phyloP scores from a whole-genome alignment of 2,113 vertebrate genomes.

The Pygoscelis antarcticus region DNA sequence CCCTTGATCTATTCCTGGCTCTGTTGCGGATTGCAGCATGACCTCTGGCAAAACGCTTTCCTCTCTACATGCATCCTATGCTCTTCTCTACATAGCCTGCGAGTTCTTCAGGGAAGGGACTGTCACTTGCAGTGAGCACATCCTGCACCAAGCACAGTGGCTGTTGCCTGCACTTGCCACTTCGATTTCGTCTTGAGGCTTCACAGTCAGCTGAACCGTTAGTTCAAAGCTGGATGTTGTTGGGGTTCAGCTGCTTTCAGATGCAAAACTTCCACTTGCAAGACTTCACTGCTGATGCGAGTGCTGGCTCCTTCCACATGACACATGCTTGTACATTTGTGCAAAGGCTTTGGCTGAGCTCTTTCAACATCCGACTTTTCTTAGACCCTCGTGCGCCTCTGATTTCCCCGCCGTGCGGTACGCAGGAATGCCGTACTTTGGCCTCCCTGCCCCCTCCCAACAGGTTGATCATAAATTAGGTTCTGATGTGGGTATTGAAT shows the following conservation, averaged over 20 bases:
- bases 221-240: background rate
- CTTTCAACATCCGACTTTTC: background rate
- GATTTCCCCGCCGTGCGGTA: background rate
- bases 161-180: too few relatives aligned
- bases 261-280: background rate
- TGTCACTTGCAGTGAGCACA: background rate
- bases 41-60: background rate
- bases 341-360: background rate
- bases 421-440: background rate
- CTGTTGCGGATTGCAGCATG: background rate
- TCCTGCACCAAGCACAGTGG: background rate
- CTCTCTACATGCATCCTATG: background rate
- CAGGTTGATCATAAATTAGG: conserved; percentile 64
- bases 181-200: background rate
- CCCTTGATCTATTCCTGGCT: conserved; percentile 17
- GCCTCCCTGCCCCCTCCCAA: background rate
- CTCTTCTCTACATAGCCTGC: rapidly evolving
- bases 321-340: background rate
- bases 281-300: background rate
- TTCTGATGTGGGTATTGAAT: conserved; percentile 59
- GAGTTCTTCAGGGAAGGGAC: background rate
- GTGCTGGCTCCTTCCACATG: rapidly evolving
- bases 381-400: background rate
- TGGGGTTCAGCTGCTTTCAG: background rate
- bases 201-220: background rate